Evolutionary conservation across 2,797 vertebrate genomes (phyloP).

Genomic region (Lepilemur ruficaudatus): DNA sequence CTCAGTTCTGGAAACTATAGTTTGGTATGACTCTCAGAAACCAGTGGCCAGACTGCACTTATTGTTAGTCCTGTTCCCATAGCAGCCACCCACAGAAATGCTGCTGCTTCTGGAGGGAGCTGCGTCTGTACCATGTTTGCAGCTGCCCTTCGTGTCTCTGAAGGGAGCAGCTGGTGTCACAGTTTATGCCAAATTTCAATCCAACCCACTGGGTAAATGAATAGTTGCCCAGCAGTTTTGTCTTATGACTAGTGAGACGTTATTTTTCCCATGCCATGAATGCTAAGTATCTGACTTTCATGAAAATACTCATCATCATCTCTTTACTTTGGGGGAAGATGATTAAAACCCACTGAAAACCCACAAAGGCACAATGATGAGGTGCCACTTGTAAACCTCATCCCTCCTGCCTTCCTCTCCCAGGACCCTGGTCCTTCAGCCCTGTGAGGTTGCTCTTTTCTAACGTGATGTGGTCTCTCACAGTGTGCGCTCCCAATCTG

Average conservation of each 20-base stretch:
- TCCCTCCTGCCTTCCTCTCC: neutral
- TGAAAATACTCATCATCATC: neutral
- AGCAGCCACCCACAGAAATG: conserved; percentile 52
- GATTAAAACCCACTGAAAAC: neutral
- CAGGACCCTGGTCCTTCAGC: neutral
- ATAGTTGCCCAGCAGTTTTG: neutral
- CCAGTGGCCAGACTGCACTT: neutral
- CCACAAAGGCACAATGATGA: neutral
- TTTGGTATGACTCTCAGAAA: neutral
- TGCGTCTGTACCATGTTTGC: neutral
- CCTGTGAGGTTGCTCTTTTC: neutral
- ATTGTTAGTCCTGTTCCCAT: conserved; percentile 40
- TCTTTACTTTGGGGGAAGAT: neutral
- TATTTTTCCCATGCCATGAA: neutral
- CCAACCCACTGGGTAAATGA: neutral
- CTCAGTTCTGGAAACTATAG: neutral
- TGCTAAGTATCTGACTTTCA: neutral
- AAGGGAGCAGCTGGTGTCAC: conserved; percentile 47
- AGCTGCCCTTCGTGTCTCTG: neutral
- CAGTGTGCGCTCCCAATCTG: neutral
- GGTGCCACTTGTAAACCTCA: neutral
- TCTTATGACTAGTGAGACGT: neutral
- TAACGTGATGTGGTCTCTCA: neutral
- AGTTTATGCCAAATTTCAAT: conserved; percentile 3
- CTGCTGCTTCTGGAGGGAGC: neutral